Conservation (phyloP, 2,888 invertebrate genomes). For the Synanthedon formicaeformis region DNA sequence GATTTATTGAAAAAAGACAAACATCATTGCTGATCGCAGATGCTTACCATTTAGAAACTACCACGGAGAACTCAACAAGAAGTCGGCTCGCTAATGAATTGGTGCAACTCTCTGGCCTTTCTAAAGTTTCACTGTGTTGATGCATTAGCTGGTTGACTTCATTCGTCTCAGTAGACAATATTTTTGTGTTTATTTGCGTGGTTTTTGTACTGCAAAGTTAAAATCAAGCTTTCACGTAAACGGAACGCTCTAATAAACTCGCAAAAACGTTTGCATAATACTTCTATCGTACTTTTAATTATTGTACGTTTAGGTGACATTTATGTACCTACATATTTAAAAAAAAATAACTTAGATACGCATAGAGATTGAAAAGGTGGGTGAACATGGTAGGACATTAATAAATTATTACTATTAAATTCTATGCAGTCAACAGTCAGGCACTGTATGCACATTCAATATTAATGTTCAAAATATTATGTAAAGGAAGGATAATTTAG, state of each 20-base stretch:
- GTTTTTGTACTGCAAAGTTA: too few relatives aligned
- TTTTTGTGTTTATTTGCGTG: constrained; percentile 1
- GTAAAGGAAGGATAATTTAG: too few relatives aligned
- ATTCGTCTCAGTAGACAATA: constrained; percentile 10
- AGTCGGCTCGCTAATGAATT: constrained; percentile 13
- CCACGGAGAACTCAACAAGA: constrained; percentile 6
- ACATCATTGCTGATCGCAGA: background rate
- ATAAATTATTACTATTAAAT: too few relatives aligned
- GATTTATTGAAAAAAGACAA: background rate
- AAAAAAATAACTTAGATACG: too few relatives aligned
- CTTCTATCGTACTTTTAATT: too few relatives aligned
- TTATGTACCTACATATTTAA: too few relatives aligned
- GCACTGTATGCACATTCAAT: too few relatives aligned
- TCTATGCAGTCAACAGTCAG: too few relatives aligned
- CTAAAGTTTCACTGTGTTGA: constrained; percentile 16
- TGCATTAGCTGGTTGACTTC: constrained; percentile 13
- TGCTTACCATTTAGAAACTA: constrained; percentile 7
- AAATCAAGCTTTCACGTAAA: background rate
- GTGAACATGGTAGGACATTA: too few relatives aligned
- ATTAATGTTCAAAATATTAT: too few relatives aligned
- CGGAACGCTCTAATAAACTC: background rate
- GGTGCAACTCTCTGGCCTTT: constrained; percentile 14
- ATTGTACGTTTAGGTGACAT: too few relatives aligned
- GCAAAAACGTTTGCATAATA: background rate
- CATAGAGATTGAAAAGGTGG: too few relatives aligned